Base-by-base conservation (phyloP, 2,797 vertebrate genomes). In the Chelonia mydas region DNA sequence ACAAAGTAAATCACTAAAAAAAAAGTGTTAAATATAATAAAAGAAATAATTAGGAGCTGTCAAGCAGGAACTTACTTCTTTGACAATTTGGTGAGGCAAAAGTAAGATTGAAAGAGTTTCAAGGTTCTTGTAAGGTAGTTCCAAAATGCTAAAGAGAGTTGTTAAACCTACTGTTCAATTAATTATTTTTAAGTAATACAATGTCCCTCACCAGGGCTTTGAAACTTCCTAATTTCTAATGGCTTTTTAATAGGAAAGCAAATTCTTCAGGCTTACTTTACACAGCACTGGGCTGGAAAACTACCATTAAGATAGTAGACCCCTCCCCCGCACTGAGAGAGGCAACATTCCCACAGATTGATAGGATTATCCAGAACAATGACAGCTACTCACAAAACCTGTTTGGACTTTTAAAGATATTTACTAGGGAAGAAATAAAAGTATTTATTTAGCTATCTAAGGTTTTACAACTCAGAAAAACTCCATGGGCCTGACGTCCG, bases 401-500 rank as follows among this genome's bases (percentile, higher is more conserved):
- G 6, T n/a, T 68, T 47, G 31, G 90, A 81, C 23, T 28, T 51
- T 21, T 89, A 19, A 77, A 13, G 54, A 90, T 82, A 80, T 33
- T 61, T 61, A 61, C 6, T 12, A 57, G 55, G 25, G 25, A 57
- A 57, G 54, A 55, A 55, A 55, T 55, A 55, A 55, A 55, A 4
- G 7, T 23, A 5, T 57, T 55, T 55, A 17, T 16, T 51, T 68
- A 86, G 76, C 21, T 7, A 57, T 49, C 68, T 74, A 74, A 1
- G 37, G 28, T 49, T 65, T 82, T 86, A 57, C 65, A 28, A 87
- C 57, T 1, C 76, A 51, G 45, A 77, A 72, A 83, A 27, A 4
- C 11, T 80, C 59, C 61, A 11, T 0, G 1, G 49, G 33, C 15
- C 61, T 21, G 61, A 21, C 17, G 83, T 51, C 45, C 3, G 0